These are phyloP conservation scores for Myripristis murdjan DNA, from an alignment of 2,797 vertebrate genomes.

Conservation along the genomic window DNA sequence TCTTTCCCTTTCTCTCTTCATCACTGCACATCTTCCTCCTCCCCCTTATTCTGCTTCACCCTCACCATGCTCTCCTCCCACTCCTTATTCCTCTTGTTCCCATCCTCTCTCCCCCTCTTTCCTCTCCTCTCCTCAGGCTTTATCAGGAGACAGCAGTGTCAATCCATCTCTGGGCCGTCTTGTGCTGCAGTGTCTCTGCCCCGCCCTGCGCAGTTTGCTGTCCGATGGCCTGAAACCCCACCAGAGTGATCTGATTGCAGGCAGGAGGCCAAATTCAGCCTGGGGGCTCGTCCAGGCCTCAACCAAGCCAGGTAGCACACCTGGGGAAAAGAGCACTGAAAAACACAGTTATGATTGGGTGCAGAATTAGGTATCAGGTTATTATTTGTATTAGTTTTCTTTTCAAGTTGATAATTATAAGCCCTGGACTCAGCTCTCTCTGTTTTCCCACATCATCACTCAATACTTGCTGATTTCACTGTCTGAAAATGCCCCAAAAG, in stretches of 20 bases:
- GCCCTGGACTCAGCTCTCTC: constrained; percentile 24
- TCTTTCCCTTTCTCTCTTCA: constrained; percentile 35
- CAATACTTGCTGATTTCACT: constrained; percentile 46
- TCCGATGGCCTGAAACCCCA: constrained; percentile 94
- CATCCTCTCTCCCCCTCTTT: constrained; percentile 11
- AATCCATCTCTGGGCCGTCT: constrained; percentile 94
- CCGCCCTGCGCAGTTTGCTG: constrained; percentile 90
- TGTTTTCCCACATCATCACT: constrained; percentile 34
- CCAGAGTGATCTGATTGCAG: constrained; percentile 95
- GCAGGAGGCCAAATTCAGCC: constrained; percentile 92
- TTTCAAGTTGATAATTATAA: constrained; percentile 22
- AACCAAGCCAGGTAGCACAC: constrained; percentile 88
- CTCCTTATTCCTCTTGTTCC: constrained; percentile 13
- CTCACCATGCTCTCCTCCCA: constrained; percentile 10
- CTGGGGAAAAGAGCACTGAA: not conserved
- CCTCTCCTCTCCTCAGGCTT: constrained; percentile 83
- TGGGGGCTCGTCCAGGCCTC: constrained; percentile 96
- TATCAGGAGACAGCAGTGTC: constrained; percentile 94
- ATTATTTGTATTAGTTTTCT: not conserved
- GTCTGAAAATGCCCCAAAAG: constrained; percentile 51
- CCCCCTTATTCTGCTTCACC: constrained; percentile 27
- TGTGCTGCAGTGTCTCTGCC: constrained; percentile 93
- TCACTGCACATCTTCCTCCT: constrained; percentile 48
- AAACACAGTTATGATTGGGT: not conserved
- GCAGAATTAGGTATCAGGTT: not conserved